Conservation (phyloP, 2,797 vertebrate genomes). For the Acanthornis magna region DNA sequence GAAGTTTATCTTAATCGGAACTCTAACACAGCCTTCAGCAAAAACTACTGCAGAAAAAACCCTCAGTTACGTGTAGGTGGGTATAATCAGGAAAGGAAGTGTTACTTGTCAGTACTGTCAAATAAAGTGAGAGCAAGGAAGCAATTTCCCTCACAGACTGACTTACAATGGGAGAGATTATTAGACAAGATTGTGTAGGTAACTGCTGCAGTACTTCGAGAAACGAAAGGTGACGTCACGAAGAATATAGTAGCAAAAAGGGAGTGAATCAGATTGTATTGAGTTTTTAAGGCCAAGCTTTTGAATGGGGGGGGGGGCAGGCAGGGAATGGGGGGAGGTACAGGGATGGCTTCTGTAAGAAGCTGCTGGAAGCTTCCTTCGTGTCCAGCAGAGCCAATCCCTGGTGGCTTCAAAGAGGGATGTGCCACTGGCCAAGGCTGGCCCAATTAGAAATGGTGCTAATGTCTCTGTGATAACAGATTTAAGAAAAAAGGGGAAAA, state of each 20-base stretch:
- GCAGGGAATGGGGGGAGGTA: neutral
- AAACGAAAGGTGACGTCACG: neutral
- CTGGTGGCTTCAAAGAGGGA: neutral
- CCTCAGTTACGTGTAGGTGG: neutral
- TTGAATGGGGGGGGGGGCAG: fast-evolving
- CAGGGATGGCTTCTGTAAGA: neutral
- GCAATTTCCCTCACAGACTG: conserved; percentile 9
- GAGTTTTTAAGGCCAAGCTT: neutral
- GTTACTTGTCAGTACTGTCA: conserved; percentile 36
- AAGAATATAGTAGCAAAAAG: neutral
- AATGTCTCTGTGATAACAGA: neutral
- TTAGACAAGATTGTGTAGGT: conserved; percentile 29
- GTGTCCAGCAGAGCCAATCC: fast-evolving
- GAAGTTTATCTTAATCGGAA: neutral
- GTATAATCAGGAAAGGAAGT: conserved; percentile 52
- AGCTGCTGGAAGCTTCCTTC: neutral
- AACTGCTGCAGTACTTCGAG: neutral
- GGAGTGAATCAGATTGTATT: neutral
- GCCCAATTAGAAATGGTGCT: neutral
- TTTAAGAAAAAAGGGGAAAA: neutral
- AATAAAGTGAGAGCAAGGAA: conserved; percentile 38
- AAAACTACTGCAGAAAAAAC: neutral
- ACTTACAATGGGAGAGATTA: neutral
- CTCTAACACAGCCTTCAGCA: neutral
- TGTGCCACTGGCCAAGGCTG: fast-evolving